A percentile compares a stretch with the other conserved stretches of the same genome.
phyloP scores from a whole-genome alignment of 1,140 invertebrate genomes.

The Elymnias hypermnestra region DNA sequence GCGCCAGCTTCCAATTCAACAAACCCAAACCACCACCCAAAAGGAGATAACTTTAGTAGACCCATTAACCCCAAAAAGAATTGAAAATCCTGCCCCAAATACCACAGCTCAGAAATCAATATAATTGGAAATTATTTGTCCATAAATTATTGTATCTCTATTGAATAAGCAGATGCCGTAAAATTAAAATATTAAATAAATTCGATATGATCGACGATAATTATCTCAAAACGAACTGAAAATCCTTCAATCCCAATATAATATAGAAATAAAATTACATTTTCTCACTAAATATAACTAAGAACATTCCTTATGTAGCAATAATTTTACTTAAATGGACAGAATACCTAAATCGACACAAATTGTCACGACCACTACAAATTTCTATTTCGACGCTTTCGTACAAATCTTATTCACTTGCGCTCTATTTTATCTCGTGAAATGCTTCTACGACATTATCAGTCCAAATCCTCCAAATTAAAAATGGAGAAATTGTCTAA shows the following conservation, averaged over 20 bases:
- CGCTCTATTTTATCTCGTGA: constrained; percentile 38
- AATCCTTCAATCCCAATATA: too few relatives aligned
- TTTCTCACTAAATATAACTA: not conserved
- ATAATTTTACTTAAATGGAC: not conserved
- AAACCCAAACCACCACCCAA: constrained; percentile 73
- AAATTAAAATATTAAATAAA: too few relatives aligned
- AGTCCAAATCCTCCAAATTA: constrained; percentile 19
- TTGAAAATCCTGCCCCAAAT: too few relatives aligned
- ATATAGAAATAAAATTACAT: not conserved
- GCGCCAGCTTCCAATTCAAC: constrained; percentile 88
- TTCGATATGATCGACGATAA: too few relatives aligned
- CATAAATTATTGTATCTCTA: too few relatives aligned
- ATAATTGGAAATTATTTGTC: not conserved
- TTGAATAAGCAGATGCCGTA: too few relatives aligned
- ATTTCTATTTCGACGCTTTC: constrained; percentile 16
- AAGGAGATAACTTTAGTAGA: constrained; percentile 43
- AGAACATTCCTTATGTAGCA: not conserved
- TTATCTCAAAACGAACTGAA: too few relatives aligned
- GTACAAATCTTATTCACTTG: constrained; percentile 38
- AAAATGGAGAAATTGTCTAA: not conserved
- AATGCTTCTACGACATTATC: constrained; percentile 43
- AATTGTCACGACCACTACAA: not conserved
- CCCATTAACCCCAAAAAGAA: too few relatives aligned
- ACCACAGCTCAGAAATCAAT: not conserved
- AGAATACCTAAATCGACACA: not conserved